Conservation (phyloP, 2,888 invertebrate species). For the Sphaerophoria taeniata region DNA sequence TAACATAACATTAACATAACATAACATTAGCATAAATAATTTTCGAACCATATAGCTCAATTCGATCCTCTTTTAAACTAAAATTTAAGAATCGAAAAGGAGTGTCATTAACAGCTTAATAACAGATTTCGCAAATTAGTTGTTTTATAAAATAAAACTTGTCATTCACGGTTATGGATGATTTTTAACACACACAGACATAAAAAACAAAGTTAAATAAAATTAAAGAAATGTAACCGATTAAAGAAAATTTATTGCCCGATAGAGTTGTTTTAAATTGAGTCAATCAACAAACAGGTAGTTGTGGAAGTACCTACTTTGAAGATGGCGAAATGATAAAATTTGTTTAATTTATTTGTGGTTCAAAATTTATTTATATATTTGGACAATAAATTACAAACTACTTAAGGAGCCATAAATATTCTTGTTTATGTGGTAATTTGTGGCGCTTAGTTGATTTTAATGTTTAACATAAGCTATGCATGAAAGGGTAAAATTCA, state of each 20-base stretch:
- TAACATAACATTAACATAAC: no score
- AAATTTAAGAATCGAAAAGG: no score
- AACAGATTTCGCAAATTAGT: no score
- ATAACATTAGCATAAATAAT: no score
- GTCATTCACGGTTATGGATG: not conserved
- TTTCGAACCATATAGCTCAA: no score
- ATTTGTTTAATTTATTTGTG: conserved; percentile 20
- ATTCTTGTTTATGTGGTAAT: no score
- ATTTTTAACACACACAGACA: not conserved
- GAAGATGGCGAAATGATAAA: conserved; percentile 16
- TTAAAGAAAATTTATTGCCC: conserved; percentile 20
- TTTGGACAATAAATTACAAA: conserved; percentile 8
- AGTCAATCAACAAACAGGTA: conserved; percentile 2
- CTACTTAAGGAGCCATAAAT: conserved; percentile 10
- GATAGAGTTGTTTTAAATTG: conserved; percentile 7
- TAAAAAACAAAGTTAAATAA: not conserved
- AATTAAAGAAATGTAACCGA: not conserved
- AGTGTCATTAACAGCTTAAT: no score
- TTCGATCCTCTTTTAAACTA: no score
- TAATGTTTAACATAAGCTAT: no score
- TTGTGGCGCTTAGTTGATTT: no score
- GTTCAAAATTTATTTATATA: conserved; percentile 19
- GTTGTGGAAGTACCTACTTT: not conserved
- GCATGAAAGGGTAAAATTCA: no score
- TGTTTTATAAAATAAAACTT: no score